Conservation (phyloP, 2,888 invertebrate species). For the Agriotes lineatus region DNA sequence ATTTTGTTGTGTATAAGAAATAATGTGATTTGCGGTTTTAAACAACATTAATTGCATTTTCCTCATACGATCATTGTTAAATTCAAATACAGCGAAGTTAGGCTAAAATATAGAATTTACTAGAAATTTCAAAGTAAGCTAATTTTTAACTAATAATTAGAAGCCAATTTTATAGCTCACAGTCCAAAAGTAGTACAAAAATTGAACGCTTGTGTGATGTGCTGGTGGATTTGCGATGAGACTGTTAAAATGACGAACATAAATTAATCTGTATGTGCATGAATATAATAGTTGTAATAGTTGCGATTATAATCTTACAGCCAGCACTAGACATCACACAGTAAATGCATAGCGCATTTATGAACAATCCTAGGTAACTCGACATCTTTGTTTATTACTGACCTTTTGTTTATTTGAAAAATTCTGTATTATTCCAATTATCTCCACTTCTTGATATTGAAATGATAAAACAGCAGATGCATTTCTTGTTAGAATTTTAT, state of each 20-base stretch:
- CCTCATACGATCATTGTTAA: conserved; percentile 49
- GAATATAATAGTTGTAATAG: no score
- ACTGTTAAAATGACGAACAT: no score
- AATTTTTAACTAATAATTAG: conserved; percentile 19
- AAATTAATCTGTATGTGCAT: no score
- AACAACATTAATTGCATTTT: conserved; percentile 53
- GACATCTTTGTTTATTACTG: no score
- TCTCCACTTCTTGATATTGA: conserved; percentile 50
- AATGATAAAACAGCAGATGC: conserved; percentile 50
- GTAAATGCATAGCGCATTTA: no score
- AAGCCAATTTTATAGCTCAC: no score
- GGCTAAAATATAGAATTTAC: conserved; percentile 44
- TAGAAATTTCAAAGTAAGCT: conserved; percentile 1
- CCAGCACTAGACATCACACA: no score
- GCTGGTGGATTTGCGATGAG: no score
- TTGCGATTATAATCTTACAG: no score
- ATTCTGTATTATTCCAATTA: conserved; percentile 53
- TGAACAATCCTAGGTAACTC: no score
- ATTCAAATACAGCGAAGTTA: conserved; percentile 52
- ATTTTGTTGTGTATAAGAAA: conserved; percentile 46
- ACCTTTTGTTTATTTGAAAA: conserved; percentile 25
- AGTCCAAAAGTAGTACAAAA: no score
- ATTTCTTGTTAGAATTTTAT: conserved; percentile 45
- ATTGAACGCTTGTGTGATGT: no score
- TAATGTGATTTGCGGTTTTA: conserved; percentile 41